These are phyloP conservation scores for Oligia latruncula DNA, from an alignment of 2,888 invertebrate genomes.

Conservation along the genomic window DNA sequence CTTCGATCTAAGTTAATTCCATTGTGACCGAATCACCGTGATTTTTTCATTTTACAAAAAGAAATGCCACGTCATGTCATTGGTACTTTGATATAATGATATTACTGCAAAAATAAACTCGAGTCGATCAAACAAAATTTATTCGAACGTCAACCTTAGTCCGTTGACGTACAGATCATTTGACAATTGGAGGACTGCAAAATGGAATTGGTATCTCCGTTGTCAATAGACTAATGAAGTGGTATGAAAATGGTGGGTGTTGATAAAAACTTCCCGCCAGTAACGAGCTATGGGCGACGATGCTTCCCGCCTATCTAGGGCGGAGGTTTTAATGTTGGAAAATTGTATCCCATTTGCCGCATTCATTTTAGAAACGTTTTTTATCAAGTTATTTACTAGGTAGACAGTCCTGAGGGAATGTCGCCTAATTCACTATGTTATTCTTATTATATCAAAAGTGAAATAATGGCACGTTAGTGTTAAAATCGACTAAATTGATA, in stretches of 20 bases:
- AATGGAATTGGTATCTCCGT: conserved; percentile 39
- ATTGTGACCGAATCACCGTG: conserved; percentile 60
- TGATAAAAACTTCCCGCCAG: conserved; percentile 48
- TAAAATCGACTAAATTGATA: conserved; percentile 5
- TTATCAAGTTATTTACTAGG: background rate
- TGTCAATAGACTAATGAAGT: conserved; percentile 64
- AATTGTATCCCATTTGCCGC: conserved; percentile 21
- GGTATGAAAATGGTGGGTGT: conserved; percentile 57
- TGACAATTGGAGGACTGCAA: conserved; percentile 1
- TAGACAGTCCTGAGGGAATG: background rate
- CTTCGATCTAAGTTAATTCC: conserved; percentile 54
- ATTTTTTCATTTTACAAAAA: conserved; percentile 54
- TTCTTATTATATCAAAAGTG: background rate
- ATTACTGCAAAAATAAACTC: conserved; percentile 34
- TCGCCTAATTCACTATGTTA: background rate
- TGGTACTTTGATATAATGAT: conserved; percentile 48
- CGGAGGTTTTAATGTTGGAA: conserved; percentile 29
- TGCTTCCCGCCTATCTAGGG: conserved; percentile 46
- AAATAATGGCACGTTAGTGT: background rate
- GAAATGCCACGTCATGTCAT: conserved; percentile 56
- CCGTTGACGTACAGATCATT: background rate
- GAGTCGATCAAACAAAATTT: background rate
- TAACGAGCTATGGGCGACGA: conserved; percentile 58
- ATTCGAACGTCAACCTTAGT: conserved; percentile 24
- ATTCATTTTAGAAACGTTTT: conserved; percentile 7